A percentile compares a stretch with the other conserved stretches of the same genome.
Conservation (phyloP, 2,113 vertebrate species). For the Syngnathus floridae region DNA sequence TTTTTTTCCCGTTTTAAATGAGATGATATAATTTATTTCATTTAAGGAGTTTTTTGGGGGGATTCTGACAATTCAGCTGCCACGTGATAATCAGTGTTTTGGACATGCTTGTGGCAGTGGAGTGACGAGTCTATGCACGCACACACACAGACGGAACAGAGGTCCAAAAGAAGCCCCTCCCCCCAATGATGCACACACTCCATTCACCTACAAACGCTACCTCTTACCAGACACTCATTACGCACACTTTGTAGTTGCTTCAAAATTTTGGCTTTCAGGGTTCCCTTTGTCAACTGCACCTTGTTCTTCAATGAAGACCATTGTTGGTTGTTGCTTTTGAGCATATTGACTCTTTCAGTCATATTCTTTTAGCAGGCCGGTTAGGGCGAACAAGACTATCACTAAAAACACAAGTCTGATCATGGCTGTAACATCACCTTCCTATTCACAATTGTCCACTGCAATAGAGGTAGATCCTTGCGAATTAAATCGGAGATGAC, state of each 20-base stretch:
- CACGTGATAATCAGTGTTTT: slow-evolving; percentile 65
- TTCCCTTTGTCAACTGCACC: background rate
- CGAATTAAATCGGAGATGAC: background rate
- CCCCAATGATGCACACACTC: slow-evolving; percentile 1
- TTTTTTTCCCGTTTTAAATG: slow-evolving; percentile 16
- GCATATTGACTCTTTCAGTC: background rate
- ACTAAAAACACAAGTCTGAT: background rate
- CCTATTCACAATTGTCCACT: background rate
- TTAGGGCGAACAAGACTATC: background rate
- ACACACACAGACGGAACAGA: slow-evolving; percentile 10
- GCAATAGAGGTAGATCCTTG: background rate
- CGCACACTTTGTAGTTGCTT: slow-evolving; percentile 18
- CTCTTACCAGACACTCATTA: slow-evolving; percentile 37
- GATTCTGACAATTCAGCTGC: slow-evolving; percentile 60
- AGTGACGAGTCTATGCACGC: slow-evolving; percentile 41
- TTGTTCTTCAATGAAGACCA: slow-evolving; percentile 4
- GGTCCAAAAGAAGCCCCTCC: slow-evolving; percentile 29
- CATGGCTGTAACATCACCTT: background rate
- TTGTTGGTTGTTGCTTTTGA: background rate
- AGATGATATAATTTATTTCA: slow-evolving; percentile 43
- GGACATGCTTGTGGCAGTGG: background rate
- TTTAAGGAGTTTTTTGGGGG: slow-evolving; percentile 49
- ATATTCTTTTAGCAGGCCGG: background rate
- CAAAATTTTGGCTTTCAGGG: slow-evolving; percentile 13
- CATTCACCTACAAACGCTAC: slow-evolving; percentile 50